Conservation (phyloP, 2,888 invertebrate species). For the Blera fallax region DNA sequence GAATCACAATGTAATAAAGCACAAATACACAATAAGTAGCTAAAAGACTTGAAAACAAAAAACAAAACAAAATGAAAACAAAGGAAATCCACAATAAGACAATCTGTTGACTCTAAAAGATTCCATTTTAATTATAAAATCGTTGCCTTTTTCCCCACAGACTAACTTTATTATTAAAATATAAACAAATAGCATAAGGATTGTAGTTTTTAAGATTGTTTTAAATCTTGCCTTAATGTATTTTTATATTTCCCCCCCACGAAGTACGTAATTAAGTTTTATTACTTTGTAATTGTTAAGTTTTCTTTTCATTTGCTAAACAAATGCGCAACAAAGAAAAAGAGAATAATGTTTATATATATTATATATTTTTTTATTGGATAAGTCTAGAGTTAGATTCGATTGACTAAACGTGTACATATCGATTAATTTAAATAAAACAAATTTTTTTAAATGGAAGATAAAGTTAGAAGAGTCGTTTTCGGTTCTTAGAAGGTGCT, state of each 20-base stretch:
- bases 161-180: constrained; percentile 55
- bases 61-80: neutral
- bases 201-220: constrained; percentile 77
- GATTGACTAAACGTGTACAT: constrained; percentile 56
- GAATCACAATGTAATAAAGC: constrained; percentile 62
- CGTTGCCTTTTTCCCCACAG: constrained; percentile 30
- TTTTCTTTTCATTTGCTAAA: constrained; percentile 20
- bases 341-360: constrained; percentile 42
- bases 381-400: constrained; percentile 32
- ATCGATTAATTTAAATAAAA: constrained; percentile 70
- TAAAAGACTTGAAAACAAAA: constrained; percentile 51
- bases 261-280: constrained; percentile 42
- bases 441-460: constrained; percentile 27
- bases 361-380: constrained; percentile 33
- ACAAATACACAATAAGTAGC: constrained; percentile 62
- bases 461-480: neutral
- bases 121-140: constrained; percentile 4
- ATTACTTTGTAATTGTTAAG: constrained; percentile 43
- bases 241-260: constrained; percentile 27
- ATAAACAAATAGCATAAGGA: constrained; percentile 34
- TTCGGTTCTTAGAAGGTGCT: neutral
- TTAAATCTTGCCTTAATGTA: constrained; percentile 79
- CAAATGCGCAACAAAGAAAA: constrained; percentile 22
- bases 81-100: constrained; percentile 10
- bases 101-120: constrained; percentile 30